Evolutionary conservation across 2,113 vertebrate genomes (phyloP).

Genomic region (Phaetusa simplex): DNA sequence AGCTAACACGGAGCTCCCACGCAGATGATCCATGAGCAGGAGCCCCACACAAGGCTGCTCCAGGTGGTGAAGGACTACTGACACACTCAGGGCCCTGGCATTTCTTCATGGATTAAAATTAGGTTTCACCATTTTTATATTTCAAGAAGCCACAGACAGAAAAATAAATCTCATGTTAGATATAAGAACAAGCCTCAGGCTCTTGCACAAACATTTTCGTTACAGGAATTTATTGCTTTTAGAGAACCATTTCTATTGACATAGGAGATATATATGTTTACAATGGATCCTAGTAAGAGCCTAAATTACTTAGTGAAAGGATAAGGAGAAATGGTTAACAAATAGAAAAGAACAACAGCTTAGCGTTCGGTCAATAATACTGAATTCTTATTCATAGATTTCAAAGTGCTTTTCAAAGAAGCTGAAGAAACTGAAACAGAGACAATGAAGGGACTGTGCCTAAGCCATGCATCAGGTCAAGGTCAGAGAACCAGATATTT

Average conservation of each 20-base stretch:
- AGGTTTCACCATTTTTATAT: background rate
- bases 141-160: background rate
- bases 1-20: no score
- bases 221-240: background rate
- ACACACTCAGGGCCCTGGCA: background rate
- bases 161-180: background rate
- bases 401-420: background rate
- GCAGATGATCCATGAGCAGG: background rate
- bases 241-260: background rate
- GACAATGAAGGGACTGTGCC: background rate
- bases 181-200: background rate
- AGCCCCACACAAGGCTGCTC: background rate
- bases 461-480: background rate
- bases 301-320: background rate
- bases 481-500: background rate
- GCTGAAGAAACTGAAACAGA: background rate
- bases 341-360: background rate
- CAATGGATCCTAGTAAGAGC: background rate
- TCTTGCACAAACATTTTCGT: background rate
- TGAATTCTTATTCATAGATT: background rate
- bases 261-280: background rate
- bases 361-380: background rate
- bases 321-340: background rate
- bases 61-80: background rate
- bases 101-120: background rate